Percentiles rank a stretch among this genome's conserved stretches.
Evolutionary conservation across 2,888 invertebrate genomes (phyloP).

Genomic region (Fragum whitleyi): DNA sequence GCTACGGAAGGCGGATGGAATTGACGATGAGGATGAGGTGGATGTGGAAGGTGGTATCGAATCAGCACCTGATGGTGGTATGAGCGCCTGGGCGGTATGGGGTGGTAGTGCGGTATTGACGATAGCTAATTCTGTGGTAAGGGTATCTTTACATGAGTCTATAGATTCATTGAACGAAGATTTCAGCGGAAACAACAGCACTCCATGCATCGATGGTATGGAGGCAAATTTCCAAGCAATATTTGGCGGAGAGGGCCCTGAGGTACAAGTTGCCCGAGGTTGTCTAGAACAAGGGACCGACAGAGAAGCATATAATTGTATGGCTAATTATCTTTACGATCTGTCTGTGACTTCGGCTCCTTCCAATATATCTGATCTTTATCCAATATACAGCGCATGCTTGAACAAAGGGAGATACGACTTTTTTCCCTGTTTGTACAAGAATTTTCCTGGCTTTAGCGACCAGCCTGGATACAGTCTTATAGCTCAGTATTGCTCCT

Average conservation of each 20-base stretch:
- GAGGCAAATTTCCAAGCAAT: slow-evolving; percentile 1
- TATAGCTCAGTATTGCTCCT: slow-evolving; percentile 7
- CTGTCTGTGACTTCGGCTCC: not conserved
- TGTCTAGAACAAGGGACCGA: not conserved
- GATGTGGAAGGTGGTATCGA: slow-evolving; percentile 15
- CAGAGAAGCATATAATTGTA: not conserved
- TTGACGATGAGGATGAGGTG: not conserved
- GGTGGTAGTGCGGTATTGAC: slow-evolving; percentile 29
- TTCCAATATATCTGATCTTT: not conserved
- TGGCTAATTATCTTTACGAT: not conserved
- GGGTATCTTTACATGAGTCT: slow-evolving; percentile 17
- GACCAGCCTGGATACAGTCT: not conserved
- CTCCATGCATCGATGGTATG: not conserved
- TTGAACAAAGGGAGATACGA: not conserved
- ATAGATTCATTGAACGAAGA: slow-evolving; percentile 21
- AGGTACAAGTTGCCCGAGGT: not conserved
- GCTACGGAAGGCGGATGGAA: not conserved
- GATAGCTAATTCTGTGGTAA: slow-evolving; percentile 20
- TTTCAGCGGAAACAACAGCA: not conserved
- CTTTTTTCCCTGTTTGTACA: slow-evolving; percentile 20
- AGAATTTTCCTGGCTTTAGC: not conserved
- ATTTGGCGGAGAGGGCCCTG: not conserved
- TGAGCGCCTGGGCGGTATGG: slow-evolving; percentile 30
- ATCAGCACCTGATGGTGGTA: slow-evolving; percentile 26
- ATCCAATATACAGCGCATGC: not conserved